A percentile compares a stretch with the other conserved stretches of the same genome.
Conservation (phyloP, 2,797 vertebrate genomes). For the Crocodylus rhombifer region DNA sequence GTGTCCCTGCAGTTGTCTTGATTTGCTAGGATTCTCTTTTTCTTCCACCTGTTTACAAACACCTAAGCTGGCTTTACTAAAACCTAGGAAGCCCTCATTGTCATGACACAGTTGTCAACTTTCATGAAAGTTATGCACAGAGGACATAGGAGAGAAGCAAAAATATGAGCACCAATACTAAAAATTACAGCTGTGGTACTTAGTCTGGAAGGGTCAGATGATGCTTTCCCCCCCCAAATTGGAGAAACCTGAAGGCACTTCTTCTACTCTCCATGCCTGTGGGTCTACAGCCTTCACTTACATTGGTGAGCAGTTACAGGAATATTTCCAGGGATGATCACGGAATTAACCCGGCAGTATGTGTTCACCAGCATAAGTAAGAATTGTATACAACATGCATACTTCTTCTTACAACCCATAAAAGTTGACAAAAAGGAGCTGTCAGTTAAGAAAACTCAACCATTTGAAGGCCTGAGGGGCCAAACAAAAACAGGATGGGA, state of each 20-base stretch:
- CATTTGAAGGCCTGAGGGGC: background rate
- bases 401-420: background rate
- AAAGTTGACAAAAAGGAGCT: background rate
- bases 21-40: background rate
- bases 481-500: background rate
- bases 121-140: too few relatives aligned
- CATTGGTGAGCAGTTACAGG: background rate
- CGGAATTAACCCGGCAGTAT: background rate
- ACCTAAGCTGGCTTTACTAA: background rate
- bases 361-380: background rate
- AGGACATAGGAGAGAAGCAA: too few relatives aligned
- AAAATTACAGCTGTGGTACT: background rate
- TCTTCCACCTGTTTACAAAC: background rate
- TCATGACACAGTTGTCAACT: too few relatives aligned
- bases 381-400: background rate
- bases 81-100: background rate
- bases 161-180: background rate
- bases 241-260: background rate
- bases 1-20: rapidly evolving
- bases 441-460: background rate
- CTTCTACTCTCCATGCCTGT: background rate
- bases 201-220: background rate
- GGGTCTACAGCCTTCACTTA: background rate
- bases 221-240: background rate
- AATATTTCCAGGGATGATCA: background rate